Conservation (phyloP, 2,797 vertebrate species). For the Xerus rutilus region DNA sequence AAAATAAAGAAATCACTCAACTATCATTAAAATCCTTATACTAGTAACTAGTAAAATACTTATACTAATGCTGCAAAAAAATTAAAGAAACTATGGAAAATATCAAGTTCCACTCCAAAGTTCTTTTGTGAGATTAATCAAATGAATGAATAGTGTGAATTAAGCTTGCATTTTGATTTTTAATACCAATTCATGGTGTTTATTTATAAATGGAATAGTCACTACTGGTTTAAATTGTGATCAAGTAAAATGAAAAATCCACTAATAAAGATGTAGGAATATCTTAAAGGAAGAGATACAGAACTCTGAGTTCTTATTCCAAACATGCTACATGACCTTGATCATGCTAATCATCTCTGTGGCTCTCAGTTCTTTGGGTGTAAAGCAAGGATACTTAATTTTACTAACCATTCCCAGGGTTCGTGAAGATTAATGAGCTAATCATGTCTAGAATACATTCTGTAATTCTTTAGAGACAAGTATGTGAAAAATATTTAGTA, state of each 20-base stretch:
- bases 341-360: not conserved
- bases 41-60: not conserved
- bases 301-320: not conserved
- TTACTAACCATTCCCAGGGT: not conserved
- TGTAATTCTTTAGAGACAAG: slow-evolving; percentile 63
- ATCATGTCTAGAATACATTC: slow-evolving; percentile 60
- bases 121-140: not conserved
- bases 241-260: not conserved
- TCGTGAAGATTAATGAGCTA: slow-evolving; percentile 74
- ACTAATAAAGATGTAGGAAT: not conserved
- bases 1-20: not conserved
- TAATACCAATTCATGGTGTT: not conserved
- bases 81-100: not conserved
- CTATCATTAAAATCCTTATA: not conserved
- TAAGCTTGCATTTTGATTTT: slow-evolving; percentile 26
- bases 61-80: not conserved
- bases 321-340: slow-evolving; percentile 10
- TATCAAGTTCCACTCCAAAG: not conserved
- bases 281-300: not conserved
- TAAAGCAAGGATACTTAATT: slow-evolving; percentile 67
- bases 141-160: not conserved
- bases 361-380: not conserved
- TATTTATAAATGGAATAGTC: not conserved
- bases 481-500: slow-evolving; percentile 54
- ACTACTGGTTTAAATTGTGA: not conserved